Evolutionary conservation across 2,888 invertebrate genomes (phyloP), one percentile per base, ranked within the genome.

Genomic region (Eupithecia subfuscata): DNA sequence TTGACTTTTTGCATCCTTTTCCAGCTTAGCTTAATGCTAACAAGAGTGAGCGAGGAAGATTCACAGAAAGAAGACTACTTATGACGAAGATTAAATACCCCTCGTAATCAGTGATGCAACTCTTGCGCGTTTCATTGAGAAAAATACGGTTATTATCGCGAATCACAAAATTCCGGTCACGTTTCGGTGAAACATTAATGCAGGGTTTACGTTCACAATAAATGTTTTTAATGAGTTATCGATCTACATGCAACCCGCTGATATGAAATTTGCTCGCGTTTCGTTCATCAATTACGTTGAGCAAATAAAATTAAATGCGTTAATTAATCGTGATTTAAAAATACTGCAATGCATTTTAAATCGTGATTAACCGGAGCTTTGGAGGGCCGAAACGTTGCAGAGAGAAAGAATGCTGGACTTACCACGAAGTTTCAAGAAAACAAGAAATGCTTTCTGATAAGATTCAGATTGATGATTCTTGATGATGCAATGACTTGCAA

Each of bases 111-210:
- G 18, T 45, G 43, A 68, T 45, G 22, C 16, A 68, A 43, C 22
- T 68, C 12, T 25, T 68, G 22, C 82, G 83, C 80, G 85, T 89
- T 88, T 89, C 90, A 90, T 91, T 90, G 84, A 89, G 85, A 85
- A 89, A 87, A 88, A 88, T 88, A 87, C 85, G 86, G 87, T 83
- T 84, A 87, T 89, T 88, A 89, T 83, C 83, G 82, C 34, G 43
- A 74, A 74, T 86, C 87, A 86, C 83, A 85, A 87, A 88, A 91
- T 90, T 89, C 89, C 77, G 87, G 88, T 88, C 91, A 90, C 89
- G 90, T 90, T 80, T 79, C 79, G 77, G 82, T 81, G 85, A 88
- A 86, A 84, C 82, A 86, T 88, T 88, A 89, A 88, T 84, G 89
- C 86, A 79, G 81, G 86, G 82, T 85, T 86, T 84, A 84, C 81